Conservation (phyloP, 2,888 invertebrate genomes). For the Criorhina ranunculi region DNA sequence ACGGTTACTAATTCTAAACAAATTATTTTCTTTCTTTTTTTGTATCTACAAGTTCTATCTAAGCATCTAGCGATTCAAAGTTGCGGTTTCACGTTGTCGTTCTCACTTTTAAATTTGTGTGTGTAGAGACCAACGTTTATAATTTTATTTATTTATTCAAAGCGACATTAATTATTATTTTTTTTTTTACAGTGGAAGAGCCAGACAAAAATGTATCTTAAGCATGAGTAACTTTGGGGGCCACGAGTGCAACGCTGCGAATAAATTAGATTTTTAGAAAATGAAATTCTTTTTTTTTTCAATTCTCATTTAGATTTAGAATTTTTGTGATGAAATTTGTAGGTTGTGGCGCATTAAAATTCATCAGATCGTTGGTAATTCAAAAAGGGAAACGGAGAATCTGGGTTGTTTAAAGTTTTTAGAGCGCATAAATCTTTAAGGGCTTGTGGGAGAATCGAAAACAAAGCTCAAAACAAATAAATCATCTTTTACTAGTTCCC, state of each 20-base stretch:
- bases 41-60: slow-evolving; percentile 28
- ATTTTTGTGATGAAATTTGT: slow-evolving; percentile 37
- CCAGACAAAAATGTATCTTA: slow-evolving; percentile 41
- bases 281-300: slow-evolving; percentile 35
- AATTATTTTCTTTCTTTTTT: slow-evolving; percentile 31
- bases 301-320: slow-evolving; percentile 1
- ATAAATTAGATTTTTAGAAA: slow-evolving; percentile 59
- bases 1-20: slow-evolving; percentile 57
- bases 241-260: slow-evolving; percentile 81
- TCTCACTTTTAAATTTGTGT: slow-evolving; percentile 63
- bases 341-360: slow-evolving; percentile 34
- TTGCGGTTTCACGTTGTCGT: slow-evolving; percentile 40
- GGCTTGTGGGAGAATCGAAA: too few species aligned
- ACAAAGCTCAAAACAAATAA: neutral
- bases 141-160: slow-evolving; percentile 47
- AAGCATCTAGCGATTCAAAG: neutral
- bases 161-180: slow-evolving; percentile 61
- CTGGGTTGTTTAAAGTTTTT: slow-evolving; percentile 4
- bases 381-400: slow-evolving; percentile 6
- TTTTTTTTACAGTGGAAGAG: neutral
- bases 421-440: neutral
- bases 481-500: neutral
- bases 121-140: slow-evolving; percentile 45
- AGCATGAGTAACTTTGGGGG: slow-evolving; percentile 83
- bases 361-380: slow-evolving; percentile 15